Conservation (phyloP, 2,113 vertebrate species). For the Anoura caudifer region DNA sequence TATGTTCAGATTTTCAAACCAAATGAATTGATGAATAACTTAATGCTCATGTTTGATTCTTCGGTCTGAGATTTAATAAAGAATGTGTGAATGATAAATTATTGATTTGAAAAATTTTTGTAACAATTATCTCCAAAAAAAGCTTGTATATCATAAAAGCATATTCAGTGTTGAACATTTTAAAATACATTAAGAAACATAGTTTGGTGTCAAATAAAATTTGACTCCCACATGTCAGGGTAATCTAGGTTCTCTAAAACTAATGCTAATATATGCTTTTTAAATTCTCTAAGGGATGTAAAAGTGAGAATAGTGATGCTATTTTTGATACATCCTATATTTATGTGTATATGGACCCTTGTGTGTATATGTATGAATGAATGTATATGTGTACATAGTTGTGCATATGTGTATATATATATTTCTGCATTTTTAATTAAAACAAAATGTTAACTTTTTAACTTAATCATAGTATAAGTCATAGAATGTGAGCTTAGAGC, state of each 20-base stretch:
- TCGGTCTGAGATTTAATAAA: not conserved
- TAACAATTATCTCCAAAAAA: not conserved
- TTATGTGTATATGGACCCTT: not conserved
- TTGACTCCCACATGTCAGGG: not conserved
- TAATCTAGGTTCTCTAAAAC: not conserved
- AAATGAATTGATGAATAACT: not conserved
- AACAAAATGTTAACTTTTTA: not conserved
- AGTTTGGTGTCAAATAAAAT: not conserved
- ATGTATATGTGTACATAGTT: not conserved
- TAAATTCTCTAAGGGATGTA: not conserved
- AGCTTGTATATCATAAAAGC: not conserved
- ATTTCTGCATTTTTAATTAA: not conserved
- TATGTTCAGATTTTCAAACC: not conserved
- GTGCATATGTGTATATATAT: not conserved
- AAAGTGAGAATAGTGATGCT: not conserved
- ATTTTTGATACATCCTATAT: not conserved
- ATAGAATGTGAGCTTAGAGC: not conserved
- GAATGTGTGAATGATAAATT: not conserved
- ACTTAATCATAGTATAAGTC: not conserved
- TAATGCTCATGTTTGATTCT: not conserved
- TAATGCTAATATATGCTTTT: not conserved
- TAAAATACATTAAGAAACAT: not conserved
- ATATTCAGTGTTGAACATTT: not conserved
- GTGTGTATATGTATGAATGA: not conserved
- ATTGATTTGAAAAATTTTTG: not conserved